phyloP scores from a whole-genome alignment of 2,888 invertebrate genomes.

The Cataglyphis albicans region DNA sequence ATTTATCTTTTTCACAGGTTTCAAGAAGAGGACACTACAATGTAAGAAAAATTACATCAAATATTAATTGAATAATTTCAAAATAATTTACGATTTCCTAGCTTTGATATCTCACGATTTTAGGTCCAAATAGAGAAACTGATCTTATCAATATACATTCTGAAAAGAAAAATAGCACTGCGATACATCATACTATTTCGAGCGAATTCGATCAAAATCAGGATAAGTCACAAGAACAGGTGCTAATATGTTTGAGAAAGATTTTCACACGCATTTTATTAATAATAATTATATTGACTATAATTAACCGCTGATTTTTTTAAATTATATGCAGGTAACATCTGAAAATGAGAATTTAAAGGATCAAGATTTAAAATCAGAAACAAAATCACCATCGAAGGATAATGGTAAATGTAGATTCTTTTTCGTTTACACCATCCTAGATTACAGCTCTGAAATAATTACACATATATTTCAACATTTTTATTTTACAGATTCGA shows the following conservation, averaged over 20 bases:
- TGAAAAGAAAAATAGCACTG: not conserved
- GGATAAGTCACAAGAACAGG: not conserved
- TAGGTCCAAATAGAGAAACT: not conserved
- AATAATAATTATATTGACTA: not conserved
- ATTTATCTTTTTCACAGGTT: not conserved
- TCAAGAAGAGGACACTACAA: not conserved
- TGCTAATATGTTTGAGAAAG: not conserved
- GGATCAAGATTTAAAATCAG: constrained; percentile 3
- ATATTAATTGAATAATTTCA: not conserved
- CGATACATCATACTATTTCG: not conserved
- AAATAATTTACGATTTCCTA: not conserved
- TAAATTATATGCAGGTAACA: not conserved
- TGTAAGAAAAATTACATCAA: constrained; percentile 4
- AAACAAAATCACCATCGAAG: not conserved
- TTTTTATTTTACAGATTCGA: constrained; percentile 8
- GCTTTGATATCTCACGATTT: not conserved
- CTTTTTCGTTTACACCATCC: not conserved
- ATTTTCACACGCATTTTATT: not conserved
- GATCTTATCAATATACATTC: not conserved
- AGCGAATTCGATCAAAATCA: not conserved
- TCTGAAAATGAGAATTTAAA: not conserved
- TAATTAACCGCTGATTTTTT: not conserved
- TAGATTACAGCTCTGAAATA: not conserved
- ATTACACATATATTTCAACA: not conserved
- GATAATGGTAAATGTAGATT: not conserved